phyloP scores from a whole-genome alignment of 1,140 invertebrate species.

The Drosophila melanica region DNA sequence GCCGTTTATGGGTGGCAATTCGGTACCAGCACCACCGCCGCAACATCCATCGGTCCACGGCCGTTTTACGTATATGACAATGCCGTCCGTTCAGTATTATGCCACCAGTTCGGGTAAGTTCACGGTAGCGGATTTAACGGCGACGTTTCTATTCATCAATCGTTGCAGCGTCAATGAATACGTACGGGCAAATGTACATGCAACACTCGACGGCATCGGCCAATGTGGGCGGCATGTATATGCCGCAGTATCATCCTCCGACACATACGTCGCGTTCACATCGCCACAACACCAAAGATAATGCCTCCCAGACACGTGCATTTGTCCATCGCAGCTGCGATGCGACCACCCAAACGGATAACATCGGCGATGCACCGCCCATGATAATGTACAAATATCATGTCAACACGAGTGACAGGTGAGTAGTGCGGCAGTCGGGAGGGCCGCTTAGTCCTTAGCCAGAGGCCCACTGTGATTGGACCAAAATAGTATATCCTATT shows the following conservation, averaged over 20 bases:
- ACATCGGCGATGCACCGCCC: slow-evolving; percentile 11
- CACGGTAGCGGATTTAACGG: not conserved
- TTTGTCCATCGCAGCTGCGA: slow-evolving; percentile 30
- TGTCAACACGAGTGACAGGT: slow-evolving; percentile 14
- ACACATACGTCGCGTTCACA: not conserved
- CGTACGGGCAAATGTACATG: slow-evolving; percentile 56
- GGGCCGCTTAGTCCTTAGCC: not conserved
- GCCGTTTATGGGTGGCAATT: slow-evolving; percentile 2
- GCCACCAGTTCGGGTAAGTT: slow-evolving; percentile 52
- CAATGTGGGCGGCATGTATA: slow-evolving; percentile 32
- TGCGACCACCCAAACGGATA: slow-evolving; percentile 51
- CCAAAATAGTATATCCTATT: no score
- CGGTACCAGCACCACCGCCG: not conserved
- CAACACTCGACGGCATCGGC: slow-evolving; percentile 42
- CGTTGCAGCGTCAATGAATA: slow-evolving; percentile 52
- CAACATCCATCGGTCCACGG: slow-evolving; percentile 3
- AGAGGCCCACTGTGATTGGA: no score
- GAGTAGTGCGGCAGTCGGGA: slow-evolving; percentile 6
- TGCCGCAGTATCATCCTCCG: slow-evolving; percentile 15
- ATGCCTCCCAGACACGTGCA: slow-evolving; percentile 27
- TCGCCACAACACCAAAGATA: slow-evolving; percentile 12
- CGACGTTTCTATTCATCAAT: not conserved
- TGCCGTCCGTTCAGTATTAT: slow-evolving; percentile 58
- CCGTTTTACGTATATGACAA: slow-evolving; percentile 25
- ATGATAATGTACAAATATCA: not conserved